Base-by-base conservation (phyloP, 1,140 invertebrate species). In the Sinonovacula constricta region DNA sequence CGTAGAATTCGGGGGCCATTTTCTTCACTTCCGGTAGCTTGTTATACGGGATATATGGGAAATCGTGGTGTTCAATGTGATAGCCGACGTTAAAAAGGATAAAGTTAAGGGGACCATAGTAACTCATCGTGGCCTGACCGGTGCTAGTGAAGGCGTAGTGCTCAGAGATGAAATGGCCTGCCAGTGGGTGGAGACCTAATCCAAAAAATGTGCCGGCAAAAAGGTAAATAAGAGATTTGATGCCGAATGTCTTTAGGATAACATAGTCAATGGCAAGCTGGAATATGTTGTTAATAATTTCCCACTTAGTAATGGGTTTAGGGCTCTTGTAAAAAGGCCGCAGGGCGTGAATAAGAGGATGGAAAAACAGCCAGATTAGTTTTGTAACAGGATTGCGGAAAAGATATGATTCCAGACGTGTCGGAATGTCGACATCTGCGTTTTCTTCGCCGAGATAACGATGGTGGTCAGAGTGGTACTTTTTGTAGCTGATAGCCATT, bases 141-240 rank as follows among this genome's bases (percentile, higher is more conserved):
- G 96, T 97, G 90, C 97, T 97, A 77, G 94, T 94, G 89, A 98
- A 99, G 95, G 99, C 98, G 90, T 99, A 99, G 92, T 99, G 98
- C 87, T 99, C 98, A 0, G 98, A 98, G 86, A 99, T 96, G 87
- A 99, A 99, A 91, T 99, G 98, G 0, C 97, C 98, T 39, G 98
- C 97, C 7, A 99, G 96, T 4, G 98, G 98, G 93, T 99, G 98
- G 4, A 98, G 78, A 0, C 98, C 98, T 95, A 99, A 97, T 0
- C 97, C 96, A 91, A 99, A 92, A 7, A 99, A 84, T 18, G 96
- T 96, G 14, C 98, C 97, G 33, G 93, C 91, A 14, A 98, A 85
- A 59, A 99, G 92, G 90, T 99, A 99, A 0, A 94, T 92, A 15
- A 99, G 83, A 0, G 96, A 77, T 68, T 89, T 93, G 91, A 94